Conservation (phyloP, 2,888 invertebrate species). For the Machimus atricapillus region DNA sequence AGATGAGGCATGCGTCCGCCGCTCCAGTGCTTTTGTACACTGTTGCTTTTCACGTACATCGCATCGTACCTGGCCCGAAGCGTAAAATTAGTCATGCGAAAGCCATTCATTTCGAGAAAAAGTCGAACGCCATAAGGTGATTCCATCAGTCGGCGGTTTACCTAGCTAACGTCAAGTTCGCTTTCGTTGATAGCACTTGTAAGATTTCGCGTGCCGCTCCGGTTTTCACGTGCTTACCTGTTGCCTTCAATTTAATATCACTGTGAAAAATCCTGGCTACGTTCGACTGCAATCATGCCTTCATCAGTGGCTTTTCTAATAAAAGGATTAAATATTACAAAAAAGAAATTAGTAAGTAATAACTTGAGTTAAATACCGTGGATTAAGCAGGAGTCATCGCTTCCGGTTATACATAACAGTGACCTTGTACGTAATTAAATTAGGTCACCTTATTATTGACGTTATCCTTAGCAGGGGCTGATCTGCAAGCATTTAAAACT, state of each 20-base stretch:
- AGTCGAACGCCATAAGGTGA: background rate
- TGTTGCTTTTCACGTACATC: background rate
- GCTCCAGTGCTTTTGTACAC: background rate
- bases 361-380: background rate
- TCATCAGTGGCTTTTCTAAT: conserved; percentile 45
- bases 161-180: conserved; percentile 1
- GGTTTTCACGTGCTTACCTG: background rate
- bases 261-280: background rate
- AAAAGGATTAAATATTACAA: conserved; percentile 42
- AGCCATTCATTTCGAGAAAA: conserved; percentile 1
- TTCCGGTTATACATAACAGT: background rate
- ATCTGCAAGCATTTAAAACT: background rate
- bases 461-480: background rate
- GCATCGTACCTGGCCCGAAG: background rate
- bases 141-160: conserved; percentile 20
- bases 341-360: conserved; percentile 40
- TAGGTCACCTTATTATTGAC: background rate
- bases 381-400: background rate
- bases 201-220: background rate
- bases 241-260: background rate
- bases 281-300: background rate
- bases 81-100: conserved; percentile 34
- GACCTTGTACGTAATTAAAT: background rate
- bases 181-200: background rate
- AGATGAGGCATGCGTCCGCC: background rate